Base-by-base conservation (phyloP, 2,113 vertebrate species). In the Paramisgurnus dabryanus region DNA sequence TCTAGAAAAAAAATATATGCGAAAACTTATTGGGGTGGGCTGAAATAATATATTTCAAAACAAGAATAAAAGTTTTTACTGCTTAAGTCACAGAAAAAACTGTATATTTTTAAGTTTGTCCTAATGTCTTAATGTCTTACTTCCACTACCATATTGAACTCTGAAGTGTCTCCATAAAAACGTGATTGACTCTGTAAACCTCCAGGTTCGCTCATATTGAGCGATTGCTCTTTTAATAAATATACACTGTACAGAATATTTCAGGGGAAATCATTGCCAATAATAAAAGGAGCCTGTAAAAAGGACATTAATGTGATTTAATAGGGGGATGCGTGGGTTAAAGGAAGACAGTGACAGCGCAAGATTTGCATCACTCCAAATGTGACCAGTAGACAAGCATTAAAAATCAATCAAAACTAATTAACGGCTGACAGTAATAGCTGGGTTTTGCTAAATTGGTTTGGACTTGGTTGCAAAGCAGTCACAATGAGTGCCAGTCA, bases 331-430 rank as follows among this genome's bases (percentile, higher is more conserved):
- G n/a, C 11, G 43, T 13, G 65, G 55, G 8, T 68, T 81, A 49
- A 72, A 45, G 67, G 78, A 74, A 78, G 13, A 12, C 68, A 74
- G 8, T 22, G n/a, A 41, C 13, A 53, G 45, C 12, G 6, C 34
- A 13, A 41, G n/a, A 17, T 67, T 34, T 80, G 67, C 55, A 60
- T 67, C 12, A 78, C 57, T 34, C 60, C 66, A 43, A 6, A 64
- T 8, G 18, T 39, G 43, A 69, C n/a, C 53, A 78, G 71, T n/a
- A 76, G 53, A 76, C 58, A 39, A 77, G 41, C 47, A 64, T 79
- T 79, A 75, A 80, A 81, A 64, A 82, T 74, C 70, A 73, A 79
- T 84, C 77, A 85, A 74, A 81, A 82, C 63, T 70, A 77, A 82
- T 84, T 63, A 82, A 40, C 11, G 57, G 55, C 50, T 76, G 80